These are phyloP conservation scores for Thera britannica DNA, from an alignment of 2,888 invertebrate species.

Conservation along the genomic window DNA sequence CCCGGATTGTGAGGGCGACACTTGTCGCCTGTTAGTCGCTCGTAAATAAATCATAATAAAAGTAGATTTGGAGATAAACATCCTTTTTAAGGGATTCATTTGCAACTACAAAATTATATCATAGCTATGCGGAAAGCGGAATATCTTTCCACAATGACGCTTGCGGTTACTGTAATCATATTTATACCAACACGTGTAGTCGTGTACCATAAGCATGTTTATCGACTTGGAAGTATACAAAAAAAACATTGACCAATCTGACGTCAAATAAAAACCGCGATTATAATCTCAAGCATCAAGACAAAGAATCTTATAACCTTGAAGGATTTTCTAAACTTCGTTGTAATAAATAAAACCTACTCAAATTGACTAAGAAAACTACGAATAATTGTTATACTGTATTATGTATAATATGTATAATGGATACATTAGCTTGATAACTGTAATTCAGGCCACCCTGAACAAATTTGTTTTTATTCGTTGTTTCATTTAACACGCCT, in stretches of 20 bases:
- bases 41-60: conserved; percentile 52
- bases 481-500: conserved; percentile 17
- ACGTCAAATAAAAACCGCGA: not conserved
- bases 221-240: too few relatives aligned
- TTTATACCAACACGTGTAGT: too few relatives aligned
- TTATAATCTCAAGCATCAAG: not conserved
- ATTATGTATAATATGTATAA: conserved; percentile 3
- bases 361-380: not conserved
- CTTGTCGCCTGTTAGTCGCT: conserved; percentile 46
- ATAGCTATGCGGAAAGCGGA: too few relatives aligned
- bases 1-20: conserved; percentile 45
- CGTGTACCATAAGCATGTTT: too few relatives aligned
- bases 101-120: too few relatives aligned
- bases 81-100: conserved; percentile 1
- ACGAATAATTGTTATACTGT: not conserved
- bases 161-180: not conserved
- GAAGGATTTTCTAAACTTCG: not conserved
- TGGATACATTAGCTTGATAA: conserved; percentile 28
- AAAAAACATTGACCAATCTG: not conserved
- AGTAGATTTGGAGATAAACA: conserved; percentile 35
- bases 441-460: conserved; percentile 12
- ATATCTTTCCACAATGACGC: not conserved
- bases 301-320: not conserved
- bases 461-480: conserved; percentile 19
- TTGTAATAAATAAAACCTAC: not conserved